phyloP scores from a whole-genome alignment of 2,888 invertebrate genomes.

The Eurois occulta region DNA sequence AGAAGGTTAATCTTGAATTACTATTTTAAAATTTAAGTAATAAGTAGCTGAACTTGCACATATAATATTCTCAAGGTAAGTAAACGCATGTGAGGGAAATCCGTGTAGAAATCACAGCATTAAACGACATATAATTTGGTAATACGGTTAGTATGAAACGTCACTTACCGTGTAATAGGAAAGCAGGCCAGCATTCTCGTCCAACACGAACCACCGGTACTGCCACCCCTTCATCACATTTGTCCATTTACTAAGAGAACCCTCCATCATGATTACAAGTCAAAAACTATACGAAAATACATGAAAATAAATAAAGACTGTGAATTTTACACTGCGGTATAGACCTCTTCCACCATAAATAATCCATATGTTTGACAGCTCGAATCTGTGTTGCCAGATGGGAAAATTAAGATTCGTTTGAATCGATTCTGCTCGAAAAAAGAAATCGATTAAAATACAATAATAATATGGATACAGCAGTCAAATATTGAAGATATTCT shows the following conservation, averaged over 20 bases:
- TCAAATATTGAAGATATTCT: neutral
- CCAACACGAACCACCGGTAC: slow-evolving; percentile 99
- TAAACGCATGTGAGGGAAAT: neutral
- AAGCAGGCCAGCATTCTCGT: slow-evolving; percentile 98
- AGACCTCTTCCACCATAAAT: slow-evolving; percentile 81
- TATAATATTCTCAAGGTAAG: slow-evolving; percentile 4
- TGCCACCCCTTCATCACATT: slow-evolving; percentile 99
- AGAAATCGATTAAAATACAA: neutral
- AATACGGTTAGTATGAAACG: slow-evolving; percentile 73
- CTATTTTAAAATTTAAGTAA: neutral
- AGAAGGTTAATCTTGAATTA: slow-evolving; percentile 37
- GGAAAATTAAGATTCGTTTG: slow-evolving; percentile 57
- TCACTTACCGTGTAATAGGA: slow-evolving; percentile 99
- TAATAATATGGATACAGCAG: no score
- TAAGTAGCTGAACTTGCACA: neutral
- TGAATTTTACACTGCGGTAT: slow-evolving; percentile 83
- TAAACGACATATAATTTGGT: slow-evolving; percentile 40
- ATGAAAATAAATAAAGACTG: slow-evolving; percentile 83
- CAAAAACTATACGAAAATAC: slow-evolving; percentile 81
- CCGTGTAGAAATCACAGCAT: slow-evolving; percentile 43
- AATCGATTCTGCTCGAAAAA: slow-evolving; percentile 19
- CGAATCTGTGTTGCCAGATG: slow-evolving; percentile 71
- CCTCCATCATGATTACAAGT: slow-evolving; percentile 94
- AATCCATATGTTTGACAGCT: slow-evolving; percentile 86
- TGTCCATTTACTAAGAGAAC: slow-evolving; percentile 98